phyloP scores from a whole-genome alignment of 2,797 vertebrate species.

The Gadopsis marmoratus region DNA sequence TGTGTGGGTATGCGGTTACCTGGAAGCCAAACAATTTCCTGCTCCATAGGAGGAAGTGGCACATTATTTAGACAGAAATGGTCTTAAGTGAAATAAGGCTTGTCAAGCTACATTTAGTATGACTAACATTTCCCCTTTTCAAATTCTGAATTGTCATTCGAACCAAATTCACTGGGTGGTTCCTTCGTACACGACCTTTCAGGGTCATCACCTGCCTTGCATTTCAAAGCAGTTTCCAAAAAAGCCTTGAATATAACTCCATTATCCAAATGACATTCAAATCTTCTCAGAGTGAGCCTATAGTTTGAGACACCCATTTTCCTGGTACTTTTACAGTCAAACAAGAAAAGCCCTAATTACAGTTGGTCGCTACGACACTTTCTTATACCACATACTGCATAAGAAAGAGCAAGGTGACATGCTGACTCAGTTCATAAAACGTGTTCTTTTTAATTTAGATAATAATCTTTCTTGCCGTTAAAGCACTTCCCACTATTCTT shows the following conservation, averaged over 20 bases:
- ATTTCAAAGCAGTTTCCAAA: slow-evolving; percentile 68
- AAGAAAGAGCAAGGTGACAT: slow-evolving; percentile 50
- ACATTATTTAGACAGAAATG: slow-evolving; percentile 50
- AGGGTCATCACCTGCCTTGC: slow-evolving; percentile 59
- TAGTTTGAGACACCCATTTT: slow-evolving; percentile 54
- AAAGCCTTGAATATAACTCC: slow-evolving; percentile 53
- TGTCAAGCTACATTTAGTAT: slow-evolving; percentile 54
- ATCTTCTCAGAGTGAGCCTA: slow-evolving; percentile 53
- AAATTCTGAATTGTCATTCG: slow-evolving; percentile 62
- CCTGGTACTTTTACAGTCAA: slow-evolving; percentile 63
- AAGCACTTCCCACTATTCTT: slow-evolving; percentile 52
- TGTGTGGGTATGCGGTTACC: slow-evolving; percentile 24
- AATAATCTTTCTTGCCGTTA: slow-evolving; percentile 53
- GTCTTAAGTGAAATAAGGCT: slow-evolving; percentile 57
- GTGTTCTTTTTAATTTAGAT: slow-evolving; percentile 66
- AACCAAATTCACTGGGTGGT: slow-evolving; percentile 57
- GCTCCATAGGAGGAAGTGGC: slow-evolving; percentile 34
- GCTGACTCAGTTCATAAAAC: slow-evolving; percentile 58
- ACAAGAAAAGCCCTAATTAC: slow-evolving; percentile 69
- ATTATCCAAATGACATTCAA: slow-evolving; percentile 78
- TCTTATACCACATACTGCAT: slow-evolving; percentile 21
- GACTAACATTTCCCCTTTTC: slow-evolving; percentile 64
- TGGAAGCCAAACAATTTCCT: slow-evolving; percentile 40
- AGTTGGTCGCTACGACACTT: slow-evolving; percentile 46
- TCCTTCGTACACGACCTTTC: slow-evolving; percentile 31